Evolutionary conservation across 2,797 vertebrate species (phyloP), one percentile per base, ranked within the genome.

Genomic region (Stomatorhinus walkeri): DNA sequence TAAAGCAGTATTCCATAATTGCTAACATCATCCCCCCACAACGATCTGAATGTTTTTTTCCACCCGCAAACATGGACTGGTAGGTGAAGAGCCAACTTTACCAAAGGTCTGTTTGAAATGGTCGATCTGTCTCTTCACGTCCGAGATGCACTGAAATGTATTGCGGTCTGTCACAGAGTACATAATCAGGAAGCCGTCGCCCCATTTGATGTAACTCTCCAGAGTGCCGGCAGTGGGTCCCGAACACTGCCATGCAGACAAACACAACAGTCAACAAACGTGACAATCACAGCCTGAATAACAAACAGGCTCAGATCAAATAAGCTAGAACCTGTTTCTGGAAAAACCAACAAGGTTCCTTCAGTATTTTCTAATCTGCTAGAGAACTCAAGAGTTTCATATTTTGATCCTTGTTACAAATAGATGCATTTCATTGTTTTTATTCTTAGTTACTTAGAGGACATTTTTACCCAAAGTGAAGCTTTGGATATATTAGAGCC

Each of bases 181-280:
- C 49, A 96, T 93, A 64, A 96, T 93, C 46, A 96, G 93, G 91
- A 96, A 96, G 0, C 95, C 95, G 3, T 96, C 95, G 0, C 95
- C 95, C 95, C 95, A 96, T 92, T 93, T 93, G 89, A 96, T 94
- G 61, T 93, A 94, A 0, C 92, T 92, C 90, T 96, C 94, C 89
- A 96, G 6, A 56, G 19, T 0, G 5, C 19, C 19, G 6, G 54
- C 6, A 22, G 19, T n/a, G 1, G 19, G 0, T 56, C 19, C 54
- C 1, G 5, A 56, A 90, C 48, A 94, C 56, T 61, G 56, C 8
- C 7, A 24, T 61, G 6, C 54, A 90, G 87, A 72, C 83, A 72
- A 88, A 88, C 84, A 88, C 56, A 61, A 24, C 8, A 24, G 22
- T 61, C n/a, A 24, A 61, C 56, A 22, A 88, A 86, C 56, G 89